Base-by-base conservation (phyloP, 2,113 vertebrate species). In the Myotis yumanensis region DNA sequence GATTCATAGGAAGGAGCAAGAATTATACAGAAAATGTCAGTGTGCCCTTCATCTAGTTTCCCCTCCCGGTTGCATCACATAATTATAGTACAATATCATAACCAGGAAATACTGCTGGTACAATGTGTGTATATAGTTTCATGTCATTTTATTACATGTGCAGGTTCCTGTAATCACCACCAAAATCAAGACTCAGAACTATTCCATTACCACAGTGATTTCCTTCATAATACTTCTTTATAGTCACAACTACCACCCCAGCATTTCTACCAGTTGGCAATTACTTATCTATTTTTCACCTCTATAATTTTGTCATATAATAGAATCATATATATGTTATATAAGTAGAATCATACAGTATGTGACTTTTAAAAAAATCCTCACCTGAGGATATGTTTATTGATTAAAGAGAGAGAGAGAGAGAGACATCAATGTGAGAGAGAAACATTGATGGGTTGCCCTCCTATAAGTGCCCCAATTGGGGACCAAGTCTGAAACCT, bases 21-120 rank as follows among this genome's bases (percentile, higher is more conserved):
- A 91, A 77, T 87, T 81, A 52, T 77, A 69, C n/a, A 75, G 32
- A 93, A 77, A 91, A 35, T 91, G 79, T 57, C 46, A 73, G 30
- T 46, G 48, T 69, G 69, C 30, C 48, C 32, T 89, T 89, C 51
- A 75, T 81, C 46, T 15, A 66, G 35, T 89, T 88, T 28, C 25
- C 37, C 7, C 18, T n/a, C 54, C 8, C 28, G 51, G 28, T 66
- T 72, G 40, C 43, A 17, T 80, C 43, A 73, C 43, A 46, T 73
- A 52, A 64, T n/a, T 32, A 76, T 11, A 91, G n/a, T 35, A 77
- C 32, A 66, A 32, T 66, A 69, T 66, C 51, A 77, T 92, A 92
- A 86, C 68, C 76, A 87, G 51, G 73, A 85, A 91, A 86, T 8
- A 66, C 59, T 71, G 59, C 52, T 62, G 59, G 35, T 62, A 32